Evolutionary conservation across 2,888 invertebrate species (phyloP).

Genomic region (Campoplex capitator): DNA sequence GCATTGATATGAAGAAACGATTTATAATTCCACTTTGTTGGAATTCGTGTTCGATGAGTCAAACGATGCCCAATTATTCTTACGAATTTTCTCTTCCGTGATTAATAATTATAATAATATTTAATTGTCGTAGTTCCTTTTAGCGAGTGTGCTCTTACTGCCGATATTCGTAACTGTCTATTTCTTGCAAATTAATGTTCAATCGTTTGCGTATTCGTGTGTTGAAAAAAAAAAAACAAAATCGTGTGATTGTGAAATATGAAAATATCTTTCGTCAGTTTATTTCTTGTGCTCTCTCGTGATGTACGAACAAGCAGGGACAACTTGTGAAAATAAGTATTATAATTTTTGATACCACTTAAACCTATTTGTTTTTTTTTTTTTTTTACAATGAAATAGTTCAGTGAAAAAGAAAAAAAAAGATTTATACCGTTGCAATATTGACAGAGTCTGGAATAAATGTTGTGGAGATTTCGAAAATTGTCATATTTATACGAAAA

Average conservation of each 20-base stretch:
- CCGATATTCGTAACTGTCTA: neutral
- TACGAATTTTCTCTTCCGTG: neutral
- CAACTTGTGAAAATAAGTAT: conserved; percentile 42
- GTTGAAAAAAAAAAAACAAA: neutral
- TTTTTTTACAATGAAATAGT: conserved; percentile 6
- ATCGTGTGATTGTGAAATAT: neutral
- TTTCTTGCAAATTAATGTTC: neutral
- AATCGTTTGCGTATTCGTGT: neutral
- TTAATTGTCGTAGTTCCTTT: conserved; percentile 1
- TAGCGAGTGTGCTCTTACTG: conserved; percentile 38
- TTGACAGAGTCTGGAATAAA: conserved; percentile 4
- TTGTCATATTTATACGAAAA: neutral
- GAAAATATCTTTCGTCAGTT: neutral
- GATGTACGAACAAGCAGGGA: conserved; percentile 16
- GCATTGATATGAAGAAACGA: neutral
- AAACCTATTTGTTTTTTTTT: neutral
- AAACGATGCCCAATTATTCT: neutral
- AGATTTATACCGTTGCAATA: neutral
- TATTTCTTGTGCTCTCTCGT: conserved; percentile 23
- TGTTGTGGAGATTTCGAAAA: conserved; percentile 4
- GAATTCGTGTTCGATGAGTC: neutral
- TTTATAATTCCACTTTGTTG: neutral
- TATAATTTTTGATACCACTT: conserved; percentile 43
- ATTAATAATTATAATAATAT: neutral
- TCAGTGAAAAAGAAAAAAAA: neutral